Percentiles rank a stretch among this genome's conserved stretches.
Evolutionary conservation across 2,113 vertebrate species (phyloP).

Genomic region (Cebidichthys violaceus): DNA sequence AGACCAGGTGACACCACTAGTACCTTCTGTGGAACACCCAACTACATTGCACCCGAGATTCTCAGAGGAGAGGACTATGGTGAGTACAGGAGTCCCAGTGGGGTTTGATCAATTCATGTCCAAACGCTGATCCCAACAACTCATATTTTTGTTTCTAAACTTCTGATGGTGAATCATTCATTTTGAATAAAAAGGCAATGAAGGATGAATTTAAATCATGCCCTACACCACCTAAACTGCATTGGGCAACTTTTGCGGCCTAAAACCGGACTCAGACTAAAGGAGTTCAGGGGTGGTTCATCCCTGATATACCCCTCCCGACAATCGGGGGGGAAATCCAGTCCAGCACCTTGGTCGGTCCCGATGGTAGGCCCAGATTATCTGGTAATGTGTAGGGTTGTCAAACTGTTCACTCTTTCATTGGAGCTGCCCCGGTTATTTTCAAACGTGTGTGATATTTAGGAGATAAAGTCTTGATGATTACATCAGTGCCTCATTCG

Average conservation of each 20-base stretch:
- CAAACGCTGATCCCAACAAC: background rate
- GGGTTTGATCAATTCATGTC: background rate
- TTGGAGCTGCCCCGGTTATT: too few species aligned
- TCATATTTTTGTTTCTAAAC: background rate
- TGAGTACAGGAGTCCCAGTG: constrained; percentile 68
- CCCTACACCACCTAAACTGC: background rate
- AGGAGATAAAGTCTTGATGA: too few species aligned
- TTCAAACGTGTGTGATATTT: too few species aligned
- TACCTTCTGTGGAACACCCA: constrained; percentile 98
- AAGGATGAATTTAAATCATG: background rate
- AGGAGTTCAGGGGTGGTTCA: too few species aligned
- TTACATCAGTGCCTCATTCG: too few species aligned
- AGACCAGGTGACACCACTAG: constrained; percentile 98
- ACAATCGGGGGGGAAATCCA: too few species aligned
- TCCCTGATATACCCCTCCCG: too few species aligned
- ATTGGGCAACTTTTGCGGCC: background rate
- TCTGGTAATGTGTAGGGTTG: too few species aligned
- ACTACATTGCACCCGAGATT: constrained; percentile 98
- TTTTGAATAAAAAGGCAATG: background rate
- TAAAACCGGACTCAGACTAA: background rate
- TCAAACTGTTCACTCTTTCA: too few species aligned
- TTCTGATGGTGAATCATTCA: too few species aligned
- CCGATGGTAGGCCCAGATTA: too few species aligned
- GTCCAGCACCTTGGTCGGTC: too few species aligned
- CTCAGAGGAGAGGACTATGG: constrained; percentile 98